Conservation (phyloP, 92 coral and sea anemone species). For the Parazoanthus swiftii region DNA sequence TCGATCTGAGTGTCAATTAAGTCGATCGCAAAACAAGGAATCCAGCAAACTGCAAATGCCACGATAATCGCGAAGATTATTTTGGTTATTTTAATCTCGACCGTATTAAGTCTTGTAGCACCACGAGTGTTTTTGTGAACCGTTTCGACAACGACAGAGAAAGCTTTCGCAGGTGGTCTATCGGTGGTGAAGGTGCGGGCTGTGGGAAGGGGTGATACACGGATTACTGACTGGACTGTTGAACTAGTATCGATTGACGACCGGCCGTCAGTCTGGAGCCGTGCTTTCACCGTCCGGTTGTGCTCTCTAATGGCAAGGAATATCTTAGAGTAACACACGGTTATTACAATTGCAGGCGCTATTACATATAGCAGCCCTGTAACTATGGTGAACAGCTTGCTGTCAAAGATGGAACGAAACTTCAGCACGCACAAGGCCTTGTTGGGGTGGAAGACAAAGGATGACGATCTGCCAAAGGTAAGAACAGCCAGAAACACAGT, state of each 20-base stretch:
- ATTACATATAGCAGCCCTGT: slow-evolving; percentile 61
- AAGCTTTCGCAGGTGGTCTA: neutral
- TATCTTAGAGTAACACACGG: slow-evolving; percentile 64
- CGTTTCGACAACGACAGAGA: neutral
- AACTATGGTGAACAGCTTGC: slow-evolving; percentile 56
- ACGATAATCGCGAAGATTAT: slow-evolving; percentile 68
- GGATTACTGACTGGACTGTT: slow-evolving; percentile 13
- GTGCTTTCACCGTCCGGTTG: slow-evolving; percentile 41
- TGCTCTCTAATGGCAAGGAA: slow-evolving; percentile 60
- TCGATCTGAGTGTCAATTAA: slow-evolving; percentile 59
- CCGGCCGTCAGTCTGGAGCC: neutral
- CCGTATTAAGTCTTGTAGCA: slow-evolving; percentile 40
- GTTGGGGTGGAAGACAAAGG: slow-evolving; percentile 65
- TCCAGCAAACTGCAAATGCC: slow-evolving; percentile 78
- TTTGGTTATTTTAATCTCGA: slow-evolving; percentile 67
- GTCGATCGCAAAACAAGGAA: slow-evolving; percentile 82
- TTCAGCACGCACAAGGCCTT: slow-evolving; percentile 67
- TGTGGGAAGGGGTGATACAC: slow-evolving; percentile 7
- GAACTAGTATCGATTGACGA: slow-evolving; percentile 33
- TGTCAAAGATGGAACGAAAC: slow-evolving; percentile 35
- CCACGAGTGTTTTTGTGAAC: neutral
- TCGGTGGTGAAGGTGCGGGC: neutral
- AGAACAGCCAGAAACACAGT: slow-evolving; percentile 44
- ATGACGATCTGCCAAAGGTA: slow-evolving; percentile 49
- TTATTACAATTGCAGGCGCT: slow-evolving; percentile 65